phyloP scores from a whole-genome alignment of 2,113 vertebrate genomes.

The Oenanthe melanoleuca region DNA sequence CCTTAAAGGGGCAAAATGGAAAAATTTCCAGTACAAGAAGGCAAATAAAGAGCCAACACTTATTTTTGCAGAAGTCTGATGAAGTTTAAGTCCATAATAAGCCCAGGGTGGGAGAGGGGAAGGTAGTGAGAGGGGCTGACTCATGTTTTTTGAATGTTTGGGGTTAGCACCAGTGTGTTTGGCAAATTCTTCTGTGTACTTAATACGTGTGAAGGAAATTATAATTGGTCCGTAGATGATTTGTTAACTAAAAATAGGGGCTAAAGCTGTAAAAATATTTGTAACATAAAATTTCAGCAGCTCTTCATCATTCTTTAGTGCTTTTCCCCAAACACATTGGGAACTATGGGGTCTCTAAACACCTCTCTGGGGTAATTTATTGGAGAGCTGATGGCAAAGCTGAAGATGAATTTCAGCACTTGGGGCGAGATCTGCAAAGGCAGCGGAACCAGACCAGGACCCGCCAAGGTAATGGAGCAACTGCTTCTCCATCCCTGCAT shows the following conservation, averaged over 20 bases:
- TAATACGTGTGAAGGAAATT: constrained; percentile 69
- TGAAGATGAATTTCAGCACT: constrained; percentile 45
- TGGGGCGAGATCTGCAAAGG: background rate
- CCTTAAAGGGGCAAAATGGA: background rate
- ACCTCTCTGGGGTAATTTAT: constrained; percentile 32
- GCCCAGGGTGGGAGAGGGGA: background rate
- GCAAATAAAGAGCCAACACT: background rate
- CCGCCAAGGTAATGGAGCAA: background rate
- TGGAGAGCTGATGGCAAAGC: constrained; percentile 24
- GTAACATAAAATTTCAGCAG: constrained; percentile 52
- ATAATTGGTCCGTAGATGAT: constrained; percentile 69
- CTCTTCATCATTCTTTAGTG: constrained; percentile 61
- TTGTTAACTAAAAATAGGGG: constrained; percentile 67
- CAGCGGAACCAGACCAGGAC: background rate
- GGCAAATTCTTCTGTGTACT: constrained; percentile 54
- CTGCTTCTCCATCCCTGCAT: background rate
- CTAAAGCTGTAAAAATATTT: constrained; percentile 72
- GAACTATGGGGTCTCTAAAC: constrained; percentile 41
- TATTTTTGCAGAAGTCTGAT: constrained; percentile 32
- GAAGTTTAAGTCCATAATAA: constrained; percentile 27
- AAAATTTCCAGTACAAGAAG: background rate
- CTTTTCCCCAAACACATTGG: constrained; percentile 13
- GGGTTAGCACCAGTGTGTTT: constrained; percentile 59
- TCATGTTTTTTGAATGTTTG: constrained; percentile 64
- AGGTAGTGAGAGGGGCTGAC: constrained; percentile 42